Percentiles rank a stretch among this genome's conserved stretches.
phyloP scores from a whole-genome alignment of 1,140 invertebrate species.

The Ruditapes philippinarum region DNA sequence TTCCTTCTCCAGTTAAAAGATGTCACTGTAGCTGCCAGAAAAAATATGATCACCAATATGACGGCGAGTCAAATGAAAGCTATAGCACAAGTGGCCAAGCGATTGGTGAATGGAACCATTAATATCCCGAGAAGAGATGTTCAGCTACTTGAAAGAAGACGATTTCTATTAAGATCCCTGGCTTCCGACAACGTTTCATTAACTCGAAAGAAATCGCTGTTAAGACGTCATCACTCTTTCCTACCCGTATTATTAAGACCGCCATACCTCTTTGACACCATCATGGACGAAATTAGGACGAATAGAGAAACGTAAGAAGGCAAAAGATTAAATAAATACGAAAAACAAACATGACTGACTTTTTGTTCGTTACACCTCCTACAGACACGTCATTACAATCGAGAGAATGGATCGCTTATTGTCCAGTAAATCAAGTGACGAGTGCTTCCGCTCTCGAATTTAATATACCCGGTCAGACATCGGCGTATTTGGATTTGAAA shows the following conservation, averaged over 20 bases:
- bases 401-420: conserved; percentile 58
- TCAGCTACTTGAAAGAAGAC: background rate
- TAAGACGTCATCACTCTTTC: background rate
- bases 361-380: conserved; percentile 50
- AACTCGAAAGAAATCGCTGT: background rate
- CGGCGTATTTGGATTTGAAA: conserved; percentile 54
- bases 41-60: background rate
- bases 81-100: background rate
- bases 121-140: background rate
- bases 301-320: background rate
- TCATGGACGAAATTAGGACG: background rate
- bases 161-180: background rate
- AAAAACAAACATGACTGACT: conserved; percentile 32
- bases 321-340: background rate
- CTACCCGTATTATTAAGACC: background rate
- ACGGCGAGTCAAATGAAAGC: background rate
- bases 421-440: conserved; percentile 59
- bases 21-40: background rate
- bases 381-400: conserved; percentile 19
- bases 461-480: conserved; percentile 12
- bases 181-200: background rate
- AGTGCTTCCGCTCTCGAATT: conserved; percentile 33
- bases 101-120: too few relatives aligned
- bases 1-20: background rate
- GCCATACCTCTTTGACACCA: background rate